These are phyloP conservation scores for Scophthalmus maximus DNA, from an alignment of 2,113 vertebrate species.

Conservation along the genomic window DNA sequence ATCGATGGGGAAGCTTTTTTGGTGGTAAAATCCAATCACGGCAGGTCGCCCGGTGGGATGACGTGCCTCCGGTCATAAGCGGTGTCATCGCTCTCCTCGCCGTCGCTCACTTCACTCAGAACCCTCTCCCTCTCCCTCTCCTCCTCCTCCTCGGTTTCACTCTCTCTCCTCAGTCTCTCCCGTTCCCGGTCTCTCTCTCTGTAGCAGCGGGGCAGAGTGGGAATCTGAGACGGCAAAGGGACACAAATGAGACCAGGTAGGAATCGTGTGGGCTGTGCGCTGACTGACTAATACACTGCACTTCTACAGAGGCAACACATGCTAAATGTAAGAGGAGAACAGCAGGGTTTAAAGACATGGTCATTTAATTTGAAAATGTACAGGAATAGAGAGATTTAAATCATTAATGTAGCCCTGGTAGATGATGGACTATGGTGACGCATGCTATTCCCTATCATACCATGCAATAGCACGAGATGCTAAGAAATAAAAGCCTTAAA, in stretches of 20 bases:
- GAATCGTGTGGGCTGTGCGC: neutral
- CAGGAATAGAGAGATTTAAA: neutral
- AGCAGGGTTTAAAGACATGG: neutral
- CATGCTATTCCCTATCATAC: no score
- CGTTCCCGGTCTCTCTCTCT: constrained; percentile 68
- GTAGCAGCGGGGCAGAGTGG: constrained; percentile 66
- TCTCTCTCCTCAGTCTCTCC: constrained; percentile 69
- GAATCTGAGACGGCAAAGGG: constrained; percentile 57
- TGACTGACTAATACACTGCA: neutral
- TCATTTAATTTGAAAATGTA: neutral
- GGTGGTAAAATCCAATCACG: constrained; percentile 53
- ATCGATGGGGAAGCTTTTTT: neutral
- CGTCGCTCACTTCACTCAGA: constrained; percentile 75
- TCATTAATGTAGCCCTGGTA: neutral
- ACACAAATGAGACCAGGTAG: neutral
- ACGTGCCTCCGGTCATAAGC: constrained; percentile 81
- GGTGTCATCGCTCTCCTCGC: constrained; percentile 84
- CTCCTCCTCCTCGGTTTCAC: constrained; percentile 81
- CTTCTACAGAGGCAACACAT: neutral
- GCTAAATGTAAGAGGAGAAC: neutral
- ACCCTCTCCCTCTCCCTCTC: constrained; percentile 62
- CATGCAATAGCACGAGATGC: neutral
- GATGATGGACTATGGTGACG: neutral
- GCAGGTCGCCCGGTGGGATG: constrained; percentile 74
- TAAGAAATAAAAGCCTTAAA: neutral